phyloP scores from a whole-genome alignment of 2,797 vertebrate species.

The Adelosebastes latens region DNA sequence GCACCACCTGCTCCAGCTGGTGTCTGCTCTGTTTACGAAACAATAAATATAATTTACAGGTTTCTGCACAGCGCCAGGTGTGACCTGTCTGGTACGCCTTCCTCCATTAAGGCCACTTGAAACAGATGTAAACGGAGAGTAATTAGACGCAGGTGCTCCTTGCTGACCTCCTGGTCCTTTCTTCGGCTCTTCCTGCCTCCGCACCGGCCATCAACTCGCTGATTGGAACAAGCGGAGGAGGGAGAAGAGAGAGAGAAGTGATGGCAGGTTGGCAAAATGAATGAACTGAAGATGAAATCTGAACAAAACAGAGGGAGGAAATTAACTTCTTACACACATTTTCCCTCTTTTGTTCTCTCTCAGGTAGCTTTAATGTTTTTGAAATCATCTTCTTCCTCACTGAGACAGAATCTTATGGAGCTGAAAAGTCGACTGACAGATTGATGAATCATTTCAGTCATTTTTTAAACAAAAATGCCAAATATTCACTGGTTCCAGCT shows the following conservation, averaged over 20 bases:
- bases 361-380: neutral
- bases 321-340: neutral
- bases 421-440: neutral
- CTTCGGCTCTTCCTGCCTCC: slow-evolving; percentile 7
- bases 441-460: neutral
- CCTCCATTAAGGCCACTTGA: neutral
- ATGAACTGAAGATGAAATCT: neutral
- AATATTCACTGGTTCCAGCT: neutral
- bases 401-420: neutral
- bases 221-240: slow-evolving; percentile 1
- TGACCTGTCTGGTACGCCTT: neutral
- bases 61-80: neutral
- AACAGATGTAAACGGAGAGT: neutral
- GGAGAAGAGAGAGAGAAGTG: slow-evolving; percentile 6
- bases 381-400: neutral
- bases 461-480: neutral
- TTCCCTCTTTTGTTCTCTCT: neutral
- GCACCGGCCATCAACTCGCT: slow-evolving; percentile 2
- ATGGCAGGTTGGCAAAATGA: neutral
- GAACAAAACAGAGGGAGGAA: neutral
- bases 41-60: neutral
- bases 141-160: neutral
- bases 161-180: neutral
- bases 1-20: neutral
- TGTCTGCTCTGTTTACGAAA: neutral